phyloP scores from a whole-genome alignment of 2,888 invertebrate genomes.

The Polydrusus cervinus region DNA sequence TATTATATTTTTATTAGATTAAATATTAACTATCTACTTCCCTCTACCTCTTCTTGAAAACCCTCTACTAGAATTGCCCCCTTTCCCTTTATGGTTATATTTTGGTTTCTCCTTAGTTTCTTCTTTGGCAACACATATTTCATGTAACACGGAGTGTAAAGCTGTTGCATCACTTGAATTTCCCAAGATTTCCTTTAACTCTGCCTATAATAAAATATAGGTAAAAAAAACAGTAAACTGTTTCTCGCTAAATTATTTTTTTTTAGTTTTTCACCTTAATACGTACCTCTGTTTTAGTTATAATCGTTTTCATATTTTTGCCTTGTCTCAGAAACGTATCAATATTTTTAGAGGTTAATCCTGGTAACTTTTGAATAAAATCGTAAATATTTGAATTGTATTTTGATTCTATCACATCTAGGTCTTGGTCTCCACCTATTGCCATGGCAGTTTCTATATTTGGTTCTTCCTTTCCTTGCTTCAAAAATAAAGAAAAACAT shows the following conservation, averaged over 20 bases:
- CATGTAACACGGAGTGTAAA: slow-evolving; percentile 82
- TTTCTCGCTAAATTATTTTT: not conserved
- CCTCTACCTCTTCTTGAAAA: slow-evolving; percentile 30
- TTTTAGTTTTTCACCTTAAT: not conserved
- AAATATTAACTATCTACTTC: not conserved
- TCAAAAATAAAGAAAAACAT: slow-evolving; percentile 58
- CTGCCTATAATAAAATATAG: slow-evolving; percentile 61
- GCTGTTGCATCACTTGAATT: slow-evolving; percentile 81
- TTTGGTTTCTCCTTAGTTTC: slow-evolving; percentile 43
- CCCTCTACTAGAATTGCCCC: slow-evolving; percentile 15
- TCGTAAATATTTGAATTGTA: slow-evolving; percentile 78
- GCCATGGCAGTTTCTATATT: slow-evolving; percentile 81
- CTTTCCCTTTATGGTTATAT: slow-evolving; percentile 24
- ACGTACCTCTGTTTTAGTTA: slow-evolving; percentile 61
- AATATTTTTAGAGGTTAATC: slow-evolving; percentile 91
- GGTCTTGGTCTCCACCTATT: slow-evolving; percentile 79
- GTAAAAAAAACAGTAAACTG: no score
- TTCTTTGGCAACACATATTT: slow-evolving; percentile 76
- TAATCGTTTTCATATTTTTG: slow-evolving; percentile 70
- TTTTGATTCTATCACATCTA: slow-evolving; percentile 72
- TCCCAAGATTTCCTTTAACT: slow-evolving; percentile 81
- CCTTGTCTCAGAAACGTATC: slow-evolving; percentile 82
- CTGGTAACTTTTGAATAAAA: slow-evolving; percentile 88
- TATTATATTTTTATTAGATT: no score
- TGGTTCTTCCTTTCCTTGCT: slow-evolving; percentile 89